Base-by-base conservation (phyloP, 2,797 vertebrate genomes). In the Semaprochilodus insignis region DNA sequence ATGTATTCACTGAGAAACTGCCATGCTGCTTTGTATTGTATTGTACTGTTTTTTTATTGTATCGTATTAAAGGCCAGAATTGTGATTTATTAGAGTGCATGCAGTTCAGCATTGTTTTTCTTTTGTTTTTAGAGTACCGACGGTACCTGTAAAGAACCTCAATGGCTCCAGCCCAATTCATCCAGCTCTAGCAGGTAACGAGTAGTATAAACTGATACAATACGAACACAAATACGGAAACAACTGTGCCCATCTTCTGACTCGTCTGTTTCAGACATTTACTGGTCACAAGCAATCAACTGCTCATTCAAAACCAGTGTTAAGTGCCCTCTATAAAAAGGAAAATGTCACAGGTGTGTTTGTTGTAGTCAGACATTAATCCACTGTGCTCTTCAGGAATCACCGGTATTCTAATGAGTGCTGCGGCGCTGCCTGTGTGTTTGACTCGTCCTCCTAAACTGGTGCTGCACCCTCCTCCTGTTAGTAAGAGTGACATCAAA, bases 381-480 rank as follows among this genome's bases (percentile, higher is more conserved):
- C 55, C 25, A 48, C 16, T 55, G 8, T 55, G 57, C 73, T 34
- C 15, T 83, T 7, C 90, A 99, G 98, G 98, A 70, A 99, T 99
- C 91, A 98, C 97, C 0, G 97, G 97, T 34, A 99, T 99, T 89
- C 94, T 99, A 69, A 99, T 99, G 97, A 98, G 97, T 0, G 97
- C 97, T 0, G 98, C 97, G 0, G 98, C 96, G 63, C 92, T 99
- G 81, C 98, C 98, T 0, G 97, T 99, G 79, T 99, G 97, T 85
- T 96, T 99, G 84, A 98, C 98, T n/a, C 92, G 97, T 27, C 97
- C 97, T 3, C 97, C 97, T 1, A 97, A 97, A 87, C 93, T 97
- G 65, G 95, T 97, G 80, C 94, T 99, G 65, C 96, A 97, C 77
- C 98, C 98, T 0, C 97, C 97, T 0, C 96, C 97, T 0, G 96